Conservation (phyloP, 2,888 invertebrate species). For the Lepidochrysops patricia region DNA sequence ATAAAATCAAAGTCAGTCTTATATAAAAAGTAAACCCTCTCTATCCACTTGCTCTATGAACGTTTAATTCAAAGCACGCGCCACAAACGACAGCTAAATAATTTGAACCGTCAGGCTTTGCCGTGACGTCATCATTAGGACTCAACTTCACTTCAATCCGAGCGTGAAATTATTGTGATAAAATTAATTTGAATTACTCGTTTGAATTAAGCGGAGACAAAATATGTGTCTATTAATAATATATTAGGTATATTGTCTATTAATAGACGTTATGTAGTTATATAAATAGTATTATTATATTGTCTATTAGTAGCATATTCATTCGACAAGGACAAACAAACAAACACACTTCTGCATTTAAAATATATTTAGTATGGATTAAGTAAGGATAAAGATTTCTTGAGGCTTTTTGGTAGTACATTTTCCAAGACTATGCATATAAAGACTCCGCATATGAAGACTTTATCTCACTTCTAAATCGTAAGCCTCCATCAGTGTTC, state of each 20-base stretch:
- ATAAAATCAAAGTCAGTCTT: too few species aligned
- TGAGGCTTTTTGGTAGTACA: too few species aligned
- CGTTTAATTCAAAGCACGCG: constrained; percentile 11
- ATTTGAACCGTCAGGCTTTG: constrained; percentile 12
- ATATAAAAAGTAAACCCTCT: too few species aligned
- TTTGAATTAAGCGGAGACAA: neutral
- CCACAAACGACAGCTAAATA: constrained; percentile 13
- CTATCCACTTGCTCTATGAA: neutral
- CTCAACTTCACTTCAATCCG: neutral
- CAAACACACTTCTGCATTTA: too few species aligned
- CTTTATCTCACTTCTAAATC: neutral
- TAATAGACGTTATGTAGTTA: too few species aligned
- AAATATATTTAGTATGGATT: too few species aligned
- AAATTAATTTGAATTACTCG: neutral
- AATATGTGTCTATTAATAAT: too few species aligned
- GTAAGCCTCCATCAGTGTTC: constrained; percentile 29
- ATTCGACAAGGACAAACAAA: too few species aligned
- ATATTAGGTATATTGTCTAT: too few species aligned
- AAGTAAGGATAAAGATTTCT: too few species aligned
- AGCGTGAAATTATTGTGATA: neutral
- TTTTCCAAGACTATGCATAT: neutral
- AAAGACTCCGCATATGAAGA: neutral
- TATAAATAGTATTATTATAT: too few species aligned
- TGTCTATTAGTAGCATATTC: too few species aligned
- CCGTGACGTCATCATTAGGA: neutral